Evolutionary conservation across 2,797 vertebrate genomes (phyloP), one percentile per base, ranked within the genome.

Genomic region (Acrossocheilus wenchowensis): DNA sequence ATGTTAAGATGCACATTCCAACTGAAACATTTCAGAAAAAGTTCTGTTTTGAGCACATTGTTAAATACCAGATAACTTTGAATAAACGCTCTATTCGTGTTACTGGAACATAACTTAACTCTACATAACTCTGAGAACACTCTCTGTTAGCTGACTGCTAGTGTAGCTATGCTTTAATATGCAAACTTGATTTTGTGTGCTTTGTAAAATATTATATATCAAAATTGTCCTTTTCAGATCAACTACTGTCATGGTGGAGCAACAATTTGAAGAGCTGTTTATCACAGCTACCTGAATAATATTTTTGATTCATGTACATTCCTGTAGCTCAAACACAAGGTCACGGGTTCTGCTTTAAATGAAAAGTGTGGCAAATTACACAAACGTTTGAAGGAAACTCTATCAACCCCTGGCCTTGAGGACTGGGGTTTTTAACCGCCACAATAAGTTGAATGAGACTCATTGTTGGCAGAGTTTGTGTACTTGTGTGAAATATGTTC

Each of bases 401-500:
- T 36, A 36, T 36, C 14, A 19, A 21, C 74, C 74, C 74, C 50
- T 60, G 57, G 9, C 23, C 21, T 78, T 78, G 21, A 78, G 75
- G 60, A 68, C 45, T n/a, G 64, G 34, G 12, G 41, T 21, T 68
- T 68, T 50, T 50, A 1, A 36, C 21, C 26, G 6, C 43, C 26
- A 68, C 79, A 21, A 0, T 7, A 23, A 66, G 26, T 21, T 54
- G 19, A 23, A 4, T 23, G 19, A 36, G 74, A 11, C 45, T 30
- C n/a, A 9, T 48, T 74, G n/a, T 34, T 75, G 34, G 50, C 74
- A 57, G 34, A 78, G 75, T 15, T 36, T 30, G n/a, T 39, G 23
- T 45, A 73, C 81, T 73, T 73, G 50, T 26, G 50, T 57, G 12
- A 19, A 72, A 69, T 62, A 11, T 72, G 34, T 72, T 60, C 30